Evolutionary conservation across 35 echinoderm and acorn worm species (phyloP).

Genomic region (Lytechinus pictus): DNA sequence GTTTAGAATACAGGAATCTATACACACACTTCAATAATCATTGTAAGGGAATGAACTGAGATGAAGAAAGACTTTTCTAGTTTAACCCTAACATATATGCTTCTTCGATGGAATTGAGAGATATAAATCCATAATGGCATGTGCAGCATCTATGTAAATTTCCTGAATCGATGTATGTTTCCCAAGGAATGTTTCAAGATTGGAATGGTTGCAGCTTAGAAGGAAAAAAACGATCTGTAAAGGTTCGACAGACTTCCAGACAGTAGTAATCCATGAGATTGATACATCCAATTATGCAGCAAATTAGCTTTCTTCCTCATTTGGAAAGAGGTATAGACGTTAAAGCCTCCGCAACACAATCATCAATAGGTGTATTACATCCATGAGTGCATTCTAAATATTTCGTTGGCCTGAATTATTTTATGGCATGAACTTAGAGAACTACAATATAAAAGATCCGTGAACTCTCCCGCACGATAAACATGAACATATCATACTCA

Average conservation of each 20-base stretch:
- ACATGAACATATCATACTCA: background rate
- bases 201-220: background rate
- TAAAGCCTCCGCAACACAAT: background rate
- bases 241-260: too few species aligned
- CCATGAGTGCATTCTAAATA: conserved; percentile 1
- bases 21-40: background rate
- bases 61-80: background rate
- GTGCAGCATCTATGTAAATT: background rate
- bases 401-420: background rate
- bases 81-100: background rate
- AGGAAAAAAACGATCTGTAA: too few species aligned
- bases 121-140: background rate
- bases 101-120: background rate
- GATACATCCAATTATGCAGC: background rate
- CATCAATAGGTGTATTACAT: conserved; percentile 4
- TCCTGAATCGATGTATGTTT: background rate
- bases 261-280: background rate
- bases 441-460: background rate
- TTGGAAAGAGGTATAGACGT: background rate
- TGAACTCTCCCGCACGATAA: background rate
- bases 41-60: background rate
- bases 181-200: background rate
- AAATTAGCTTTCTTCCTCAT: background rate
- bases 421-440: background rate
- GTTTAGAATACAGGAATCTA: background rate